Conservation (phyloP, 2,888 invertebrate species). For the Polietes domitor region DNA sequence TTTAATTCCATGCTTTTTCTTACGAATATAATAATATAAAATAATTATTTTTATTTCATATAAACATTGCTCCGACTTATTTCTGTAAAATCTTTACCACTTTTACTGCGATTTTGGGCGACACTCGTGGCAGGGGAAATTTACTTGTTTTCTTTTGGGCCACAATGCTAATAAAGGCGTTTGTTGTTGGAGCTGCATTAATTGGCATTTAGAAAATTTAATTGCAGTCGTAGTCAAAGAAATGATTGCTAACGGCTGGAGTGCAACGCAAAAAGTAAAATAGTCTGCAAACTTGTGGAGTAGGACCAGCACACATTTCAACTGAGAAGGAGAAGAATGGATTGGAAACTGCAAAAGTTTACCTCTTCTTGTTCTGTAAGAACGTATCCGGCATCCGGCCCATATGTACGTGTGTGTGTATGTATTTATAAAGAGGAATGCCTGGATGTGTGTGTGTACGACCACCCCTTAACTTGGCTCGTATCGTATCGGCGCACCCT, state of each 20-base stretch:
- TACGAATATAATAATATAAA: too few species aligned
- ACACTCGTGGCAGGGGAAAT: neutral
- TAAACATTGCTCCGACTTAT: too few species aligned
- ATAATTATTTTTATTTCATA: too few species aligned
- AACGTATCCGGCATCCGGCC: slow-evolving; percentile 3
- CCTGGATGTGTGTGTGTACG: neutral
- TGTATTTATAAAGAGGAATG: neutral
- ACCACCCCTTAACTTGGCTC: slow-evolving; percentile 40
- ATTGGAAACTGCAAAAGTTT: slow-evolving; percentile 2
- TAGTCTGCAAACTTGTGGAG: slow-evolving; percentile 21
- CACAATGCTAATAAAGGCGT: neutral
- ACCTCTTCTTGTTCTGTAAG: neutral
- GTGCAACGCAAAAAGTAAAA: slow-evolving; percentile 10
- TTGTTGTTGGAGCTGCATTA: slow-evolving; percentile 13
- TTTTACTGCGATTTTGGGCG: neutral
- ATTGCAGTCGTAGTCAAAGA: slow-evolving; percentile 4
- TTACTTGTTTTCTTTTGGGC: neutral
- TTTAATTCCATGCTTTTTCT: too few species aligned
- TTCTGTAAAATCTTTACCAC: too few species aligned
- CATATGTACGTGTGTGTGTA: neutral
- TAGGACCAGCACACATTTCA: neutral
- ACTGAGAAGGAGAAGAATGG: neutral
- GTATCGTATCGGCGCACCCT: slow-evolving; percentile 62
- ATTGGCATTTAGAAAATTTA: slow-evolving; percentile 25
- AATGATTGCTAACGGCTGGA: slow-evolving; percentile 10